Conservation (phyloP, 2,888 invertebrate species). For the Aleiodes testaceus region DNA sequence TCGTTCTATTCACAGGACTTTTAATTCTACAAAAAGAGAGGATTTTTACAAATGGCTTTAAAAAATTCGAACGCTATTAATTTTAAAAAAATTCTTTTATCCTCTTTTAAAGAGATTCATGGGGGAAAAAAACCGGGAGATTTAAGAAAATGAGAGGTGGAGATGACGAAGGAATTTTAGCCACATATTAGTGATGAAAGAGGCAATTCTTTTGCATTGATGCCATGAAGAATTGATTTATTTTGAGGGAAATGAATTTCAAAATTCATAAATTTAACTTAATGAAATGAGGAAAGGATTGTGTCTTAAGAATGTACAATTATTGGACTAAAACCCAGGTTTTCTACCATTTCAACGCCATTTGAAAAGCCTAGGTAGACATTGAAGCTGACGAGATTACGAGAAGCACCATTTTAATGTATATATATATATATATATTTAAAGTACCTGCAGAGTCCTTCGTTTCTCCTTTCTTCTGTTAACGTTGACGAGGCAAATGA, state of each 20-base stretch:
- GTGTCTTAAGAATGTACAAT: conserved; percentile 20
- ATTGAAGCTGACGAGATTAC: conserved; percentile 52
- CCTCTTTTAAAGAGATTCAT: conserved; percentile 11
- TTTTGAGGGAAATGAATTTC: no score
- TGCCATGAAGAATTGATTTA: no score
- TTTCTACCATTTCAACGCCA: conserved; percentile 42
- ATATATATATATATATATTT: not conserved
- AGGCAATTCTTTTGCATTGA: not conserved
- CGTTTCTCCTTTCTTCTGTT: conserved; percentile 51
- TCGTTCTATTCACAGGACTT: conserved; percentile 21
- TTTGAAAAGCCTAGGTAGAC: conserved; percentile 47
- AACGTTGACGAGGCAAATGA: conserved; percentile 62
- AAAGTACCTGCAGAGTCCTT: conserved; percentile 32
- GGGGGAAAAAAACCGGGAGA: not conserved
- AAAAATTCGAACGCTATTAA: conserved; percentile 15
- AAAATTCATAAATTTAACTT: not conserved
- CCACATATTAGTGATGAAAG: conserved; percentile 13
- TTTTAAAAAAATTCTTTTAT: conserved; percentile 24
- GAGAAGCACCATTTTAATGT: conserved; percentile 40
- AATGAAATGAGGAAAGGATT: conserved; percentile 31
- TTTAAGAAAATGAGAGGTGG: conserved; percentile 1
- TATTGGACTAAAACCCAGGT: conserved; percentile 25
- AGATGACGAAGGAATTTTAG: conserved; percentile 21
- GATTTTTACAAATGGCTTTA: no score
- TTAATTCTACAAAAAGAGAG: conserved; percentile 27